Percentiles rank a stretch among this genome's conserved stretches.
Conservation (phyloP, 2,113 vertebrate genomes). For the Paraplagusia blochii region DNA sequence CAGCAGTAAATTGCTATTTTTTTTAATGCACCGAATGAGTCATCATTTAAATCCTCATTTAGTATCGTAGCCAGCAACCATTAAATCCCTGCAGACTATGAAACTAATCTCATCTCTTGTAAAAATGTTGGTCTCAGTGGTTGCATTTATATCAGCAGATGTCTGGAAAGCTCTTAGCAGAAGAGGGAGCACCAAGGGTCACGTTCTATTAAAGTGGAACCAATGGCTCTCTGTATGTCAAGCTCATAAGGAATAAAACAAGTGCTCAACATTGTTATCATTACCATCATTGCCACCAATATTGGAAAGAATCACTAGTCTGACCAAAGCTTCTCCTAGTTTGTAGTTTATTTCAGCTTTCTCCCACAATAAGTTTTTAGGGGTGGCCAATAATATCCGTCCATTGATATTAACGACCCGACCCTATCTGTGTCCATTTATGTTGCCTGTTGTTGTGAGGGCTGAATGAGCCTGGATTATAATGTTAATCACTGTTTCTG, state of each 20-base stretch:
- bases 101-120: slow-evolving; percentile 55
- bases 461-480: no score
- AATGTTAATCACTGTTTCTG: no score
- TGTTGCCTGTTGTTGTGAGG: no score
- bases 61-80: slow-evolving; percentile 50
- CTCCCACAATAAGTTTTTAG: no score
- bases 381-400: no score
- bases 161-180: slow-evolving; percentile 20
- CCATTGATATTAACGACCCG: no score
- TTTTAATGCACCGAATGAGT: slow-evolving; percentile 60
- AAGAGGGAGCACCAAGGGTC: slow-evolving; percentile 15
- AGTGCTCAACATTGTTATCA: neutral
- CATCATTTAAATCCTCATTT: slow-evolving; percentile 57
- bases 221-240: slow-evolving; percentile 10
- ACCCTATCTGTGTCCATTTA: no score
- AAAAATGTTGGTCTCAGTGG: slow-evolving; percentile 42
- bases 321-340: no score
- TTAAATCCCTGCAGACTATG: slow-evolving; percentile 62
- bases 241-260: neutral
- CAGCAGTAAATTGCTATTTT: slow-evolving; percentile 6
- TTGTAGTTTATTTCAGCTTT: no score
- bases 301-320: no score
- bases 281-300: no score
- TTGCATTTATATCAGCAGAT: slow-evolving; percentile 40
- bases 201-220: slow-evolving; percentile 37